Evolutionary conservation across 2,113 vertebrate species (phyloP).

Genomic region (Aegithalos caudatus): DNA sequence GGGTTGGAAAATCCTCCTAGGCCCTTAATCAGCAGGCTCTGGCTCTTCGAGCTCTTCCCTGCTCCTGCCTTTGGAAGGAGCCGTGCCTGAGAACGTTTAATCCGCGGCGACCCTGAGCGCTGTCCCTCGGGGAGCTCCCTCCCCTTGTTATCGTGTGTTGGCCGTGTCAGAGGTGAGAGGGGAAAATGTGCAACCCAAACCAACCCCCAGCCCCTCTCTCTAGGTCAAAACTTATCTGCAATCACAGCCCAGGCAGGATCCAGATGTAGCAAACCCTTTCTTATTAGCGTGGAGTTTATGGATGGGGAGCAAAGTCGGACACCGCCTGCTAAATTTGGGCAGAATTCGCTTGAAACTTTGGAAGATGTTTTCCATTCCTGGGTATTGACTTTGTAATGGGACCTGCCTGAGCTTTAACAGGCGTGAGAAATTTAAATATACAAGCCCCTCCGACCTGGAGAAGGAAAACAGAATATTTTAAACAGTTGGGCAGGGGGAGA

Average conservation of each 20-base stretch:
- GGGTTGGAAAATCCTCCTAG: constrained; percentile 23
- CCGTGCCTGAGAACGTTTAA: constrained; percentile 48
- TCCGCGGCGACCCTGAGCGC: constrained; percentile 55
- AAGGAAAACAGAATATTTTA: constrained; percentile 39
- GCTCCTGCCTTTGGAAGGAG: constrained; percentile 36
- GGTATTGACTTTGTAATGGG: neutral
- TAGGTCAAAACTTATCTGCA: neutral
- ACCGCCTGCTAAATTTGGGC: neutral
- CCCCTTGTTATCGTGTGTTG: constrained; percentile 47
- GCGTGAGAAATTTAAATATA: constrained; percentile 53
- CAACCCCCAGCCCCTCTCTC: constrained; percentile 22
- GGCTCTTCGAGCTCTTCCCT: neutral
- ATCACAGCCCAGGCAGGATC: neutral
- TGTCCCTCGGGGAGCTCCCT: constrained; percentile 53
- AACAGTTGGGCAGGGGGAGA: neutral
- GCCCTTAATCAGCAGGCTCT: neutral
- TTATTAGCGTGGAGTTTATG: neutral
- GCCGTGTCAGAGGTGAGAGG: constrained; percentile 69
- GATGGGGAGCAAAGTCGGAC: neutral
- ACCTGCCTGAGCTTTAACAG: neutral
- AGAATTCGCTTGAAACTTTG: constrained; percentile 5
- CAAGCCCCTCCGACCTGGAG: neutral
- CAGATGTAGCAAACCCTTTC: neutral
- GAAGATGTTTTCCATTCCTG: constrained; percentile 36
- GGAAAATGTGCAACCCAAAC: constrained; percentile 42